These are phyloP conservation scores for Pandemis corylana DNA, from an alignment of 2,888 invertebrate genomes.

Conservation along the genomic window DNA sequence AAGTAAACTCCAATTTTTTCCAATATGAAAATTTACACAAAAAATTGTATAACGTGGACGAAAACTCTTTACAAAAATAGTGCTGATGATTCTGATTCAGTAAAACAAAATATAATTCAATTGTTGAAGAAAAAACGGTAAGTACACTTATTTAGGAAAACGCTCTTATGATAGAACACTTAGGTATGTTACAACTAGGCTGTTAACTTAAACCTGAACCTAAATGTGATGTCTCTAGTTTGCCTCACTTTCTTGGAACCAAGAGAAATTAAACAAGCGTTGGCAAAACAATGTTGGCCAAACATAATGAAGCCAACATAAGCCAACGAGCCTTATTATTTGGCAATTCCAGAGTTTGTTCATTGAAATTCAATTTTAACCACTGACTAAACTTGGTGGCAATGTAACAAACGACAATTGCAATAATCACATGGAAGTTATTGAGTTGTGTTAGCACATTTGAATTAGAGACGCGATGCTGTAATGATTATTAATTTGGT, in stretches of 20 bases:
- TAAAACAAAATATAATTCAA: no score
- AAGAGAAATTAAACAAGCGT: neutral
- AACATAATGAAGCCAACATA: neutral
- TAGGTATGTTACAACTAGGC: no score
- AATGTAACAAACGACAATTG: neutral
- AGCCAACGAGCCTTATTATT: conserved; percentile 25
- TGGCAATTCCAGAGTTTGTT: conserved; percentile 15
- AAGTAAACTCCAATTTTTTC: no score
- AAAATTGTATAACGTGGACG: no score
- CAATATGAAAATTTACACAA: no score
- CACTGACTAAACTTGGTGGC: conserved; percentile 17
- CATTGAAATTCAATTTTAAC: conserved; percentile 32
- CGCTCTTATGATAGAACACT: no score
- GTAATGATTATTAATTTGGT: neutral
- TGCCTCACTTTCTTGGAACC: neutral
- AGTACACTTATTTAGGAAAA: no score
- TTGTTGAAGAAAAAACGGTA: no score
- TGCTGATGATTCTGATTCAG: no score
- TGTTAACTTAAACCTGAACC: no score
- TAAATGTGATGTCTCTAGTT: neutral
- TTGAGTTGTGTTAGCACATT: neutral
- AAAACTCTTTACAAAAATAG: no score
- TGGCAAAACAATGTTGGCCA: neutral
- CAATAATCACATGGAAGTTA: neutral
- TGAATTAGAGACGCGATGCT: neutral